These are phyloP conservation scores for Drosophila ambigua DNA, from an alignment of 1,140 invertebrate genomes.

Conservation along the genomic window DNA sequence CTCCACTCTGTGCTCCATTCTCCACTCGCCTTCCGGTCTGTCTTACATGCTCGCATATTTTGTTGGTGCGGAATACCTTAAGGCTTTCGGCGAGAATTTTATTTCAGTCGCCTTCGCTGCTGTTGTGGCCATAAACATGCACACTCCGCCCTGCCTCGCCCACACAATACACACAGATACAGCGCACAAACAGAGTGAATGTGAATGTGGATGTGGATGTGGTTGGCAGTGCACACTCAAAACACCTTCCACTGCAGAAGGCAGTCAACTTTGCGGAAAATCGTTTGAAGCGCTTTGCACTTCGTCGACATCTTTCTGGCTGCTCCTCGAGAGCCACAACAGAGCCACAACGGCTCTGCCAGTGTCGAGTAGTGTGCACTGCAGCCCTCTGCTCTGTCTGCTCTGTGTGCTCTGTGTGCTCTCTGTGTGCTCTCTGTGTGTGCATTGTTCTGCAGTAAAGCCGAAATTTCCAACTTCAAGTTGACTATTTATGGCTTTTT, in stretches of 20 bases:
- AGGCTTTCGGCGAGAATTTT: constrained; percentile 74
- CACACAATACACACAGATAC: constrained; percentile 26
- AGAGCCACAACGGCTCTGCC: constrained; percentile 9
- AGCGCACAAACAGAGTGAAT: constrained; percentile 9
- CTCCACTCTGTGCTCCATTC: constrained; percentile 7
- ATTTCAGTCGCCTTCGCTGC: constrained; percentile 64
- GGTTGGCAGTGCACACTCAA: constrained; percentile 48
- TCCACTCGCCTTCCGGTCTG: constrained; percentile 22
- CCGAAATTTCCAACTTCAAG: constrained; percentile 57
- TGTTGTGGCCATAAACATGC: constrained; percentile 72
- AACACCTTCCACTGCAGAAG: constrained; percentile 76
- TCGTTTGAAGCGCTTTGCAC: constrained; percentile 81
- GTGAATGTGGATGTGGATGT: constrained; percentile 9
- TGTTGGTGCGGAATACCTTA: constrained; percentile 74
- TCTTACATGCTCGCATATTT: constrained; percentile 72
- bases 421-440: constrained; percentile 6
- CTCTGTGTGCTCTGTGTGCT: constrained; percentile 17
- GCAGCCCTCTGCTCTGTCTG: neutral
- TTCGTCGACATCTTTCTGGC: constrained; percentile 76
- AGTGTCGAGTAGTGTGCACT: constrained; percentile 2
- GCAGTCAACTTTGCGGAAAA: constrained; percentile 82
- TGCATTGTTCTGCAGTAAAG: constrained; percentile 64
- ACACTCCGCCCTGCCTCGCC: constrained; percentile 14
- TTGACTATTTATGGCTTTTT: constrained; percentile 55
- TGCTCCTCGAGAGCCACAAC: constrained; percentile 41